phyloP scores from a whole-genome alignment of 2,113 vertebrate genomes.

The Albula glossodonta region DNA sequence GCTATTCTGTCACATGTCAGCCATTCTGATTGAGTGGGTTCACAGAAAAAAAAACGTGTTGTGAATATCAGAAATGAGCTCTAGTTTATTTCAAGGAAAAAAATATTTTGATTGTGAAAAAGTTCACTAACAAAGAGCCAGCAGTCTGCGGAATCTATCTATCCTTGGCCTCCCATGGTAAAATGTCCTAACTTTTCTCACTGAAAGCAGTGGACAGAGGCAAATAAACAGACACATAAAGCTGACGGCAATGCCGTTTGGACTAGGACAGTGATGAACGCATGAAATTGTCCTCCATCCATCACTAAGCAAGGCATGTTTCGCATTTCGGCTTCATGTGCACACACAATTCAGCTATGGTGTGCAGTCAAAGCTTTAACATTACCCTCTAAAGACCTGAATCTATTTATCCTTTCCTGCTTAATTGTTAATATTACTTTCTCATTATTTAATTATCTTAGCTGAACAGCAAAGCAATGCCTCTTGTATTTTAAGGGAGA shows the following conservation, averaged over 20 bases:
- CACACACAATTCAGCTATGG: neutral
- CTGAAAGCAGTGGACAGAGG: neutral
- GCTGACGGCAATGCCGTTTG: neutral
- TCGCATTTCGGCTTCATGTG: neutral
- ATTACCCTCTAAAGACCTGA: neutral
- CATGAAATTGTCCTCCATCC: neutral
- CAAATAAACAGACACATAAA: neutral
- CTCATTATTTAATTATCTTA: conserved; percentile 2
- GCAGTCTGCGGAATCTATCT: too few relatives aligned
- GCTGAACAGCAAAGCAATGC: neutral
- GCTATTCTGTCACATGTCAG: neutral
- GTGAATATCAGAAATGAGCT: neutral
- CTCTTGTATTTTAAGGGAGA: neutral
- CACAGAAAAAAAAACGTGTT: neutral
- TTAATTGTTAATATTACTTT: conserved; percentile 1
- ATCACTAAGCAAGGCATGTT: neutral
- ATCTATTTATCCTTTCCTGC: neutral
- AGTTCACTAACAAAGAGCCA: too few relatives aligned
- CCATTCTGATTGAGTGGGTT: neutral
- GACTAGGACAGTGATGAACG: neutral
- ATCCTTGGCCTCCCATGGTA: too few relatives aligned
- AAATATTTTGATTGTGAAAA: too few relatives aligned
- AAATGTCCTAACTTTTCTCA: neutral
- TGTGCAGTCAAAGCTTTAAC: neutral
- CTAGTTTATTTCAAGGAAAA: too few relatives aligned